Evolutionary conservation across 2,113 vertebrate genomes (phyloP), one percentile per base, ranked within the genome.

Genomic region (Perca schrenkii): DNA sequence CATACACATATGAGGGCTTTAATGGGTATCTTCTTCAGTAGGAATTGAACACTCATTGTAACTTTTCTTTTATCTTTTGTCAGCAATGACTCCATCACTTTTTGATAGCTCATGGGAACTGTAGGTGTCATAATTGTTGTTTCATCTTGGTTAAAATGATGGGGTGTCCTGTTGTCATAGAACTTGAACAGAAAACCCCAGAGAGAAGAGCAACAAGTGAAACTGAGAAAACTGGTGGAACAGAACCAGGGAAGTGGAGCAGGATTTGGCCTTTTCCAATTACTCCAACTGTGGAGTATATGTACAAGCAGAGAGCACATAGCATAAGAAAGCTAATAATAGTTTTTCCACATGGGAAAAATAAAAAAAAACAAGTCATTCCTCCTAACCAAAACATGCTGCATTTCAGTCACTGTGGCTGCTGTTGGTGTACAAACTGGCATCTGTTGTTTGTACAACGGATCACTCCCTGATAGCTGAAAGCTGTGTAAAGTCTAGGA

Each of bases 401-500:
- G 66, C 52, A 53, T 15, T 56, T 28, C 19, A 77, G 4, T 34
- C 22, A 6, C 36, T 52, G 77, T 34, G 77, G 50, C 60, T 77
- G 28, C 60, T 66, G 75, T 25, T 61, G 43, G 40, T 74, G 50
- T 31, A 76, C 63, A 81, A 16, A 71, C 2, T 50, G 69, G 57
- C 62, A 60, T 80, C 50, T 63, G 70, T 22, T 83, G 83, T 73
- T 73, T 79, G 66, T 50, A 50, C 43, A 71, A 34, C 7, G 19
- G 60, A 65, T 82, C 13, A 22, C 53, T 62, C 50, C n/a, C 36
- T 75, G 46, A 67, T 57, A 62, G 65, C 17, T 68, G 36, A 81
- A 84, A 81, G 70, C 69, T 75, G 72, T 65, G 40, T 60, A 70
- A 75, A 63, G 77, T 75, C 53, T 22, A 57, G 8, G 21, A 74